These are phyloP conservation scores for Carollia perspicillata DNA, from an alignment of 2,113 vertebrate genomes.

Conservation along the genomic window DNA sequence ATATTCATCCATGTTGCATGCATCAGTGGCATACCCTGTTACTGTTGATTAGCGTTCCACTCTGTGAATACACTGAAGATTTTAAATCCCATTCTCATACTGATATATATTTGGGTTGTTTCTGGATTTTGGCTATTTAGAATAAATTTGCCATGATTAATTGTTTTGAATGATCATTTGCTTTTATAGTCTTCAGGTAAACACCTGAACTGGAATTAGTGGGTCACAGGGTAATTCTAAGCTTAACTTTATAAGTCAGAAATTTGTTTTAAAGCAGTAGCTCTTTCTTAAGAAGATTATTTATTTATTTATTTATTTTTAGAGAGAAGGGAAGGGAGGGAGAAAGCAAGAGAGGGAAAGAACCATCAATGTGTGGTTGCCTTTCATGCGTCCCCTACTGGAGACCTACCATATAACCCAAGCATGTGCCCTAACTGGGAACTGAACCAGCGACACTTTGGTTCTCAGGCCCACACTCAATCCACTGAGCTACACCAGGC, in stretches of 20 bases:
- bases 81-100: neutral
- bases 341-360: no score
- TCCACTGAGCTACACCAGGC: no score
- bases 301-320: no score
- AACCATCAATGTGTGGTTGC: no score
- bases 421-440: no score
- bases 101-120: neutral
- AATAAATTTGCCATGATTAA: neutral
- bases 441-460: no score
- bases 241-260: neutral
- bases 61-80: neutral
- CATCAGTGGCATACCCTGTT: neutral
- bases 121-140: neutral
- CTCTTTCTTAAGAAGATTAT: no score
- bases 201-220: neutral
- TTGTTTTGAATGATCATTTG: neutral
- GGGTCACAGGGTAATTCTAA: neutral
- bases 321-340: no score
- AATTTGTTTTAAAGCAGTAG: neutral
- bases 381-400: no score
- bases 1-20: neutral
- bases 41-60: neutral
- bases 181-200: slow-evolving; percentile 18
- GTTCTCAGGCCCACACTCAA: no score
- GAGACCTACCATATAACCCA: no score